phyloP scores from a whole-genome alignment of 2,797 vertebrate species.

The Rhinogobio ventralis region DNA sequence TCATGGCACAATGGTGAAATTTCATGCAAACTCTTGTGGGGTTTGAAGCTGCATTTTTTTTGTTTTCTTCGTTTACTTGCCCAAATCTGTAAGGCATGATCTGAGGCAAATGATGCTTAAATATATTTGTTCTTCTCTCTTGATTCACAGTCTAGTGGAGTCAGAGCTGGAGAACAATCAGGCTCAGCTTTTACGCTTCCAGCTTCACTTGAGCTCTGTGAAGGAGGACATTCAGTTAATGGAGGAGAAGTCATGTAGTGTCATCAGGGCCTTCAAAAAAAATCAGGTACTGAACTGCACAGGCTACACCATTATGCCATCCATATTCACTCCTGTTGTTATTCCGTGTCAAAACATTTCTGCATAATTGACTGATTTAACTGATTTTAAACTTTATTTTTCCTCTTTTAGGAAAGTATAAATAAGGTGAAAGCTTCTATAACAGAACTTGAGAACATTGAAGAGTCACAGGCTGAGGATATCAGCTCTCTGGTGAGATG shows the following conservation, averaged over 20 bases:
- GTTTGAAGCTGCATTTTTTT: neutral
- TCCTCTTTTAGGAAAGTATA: conserved; percentile 55
- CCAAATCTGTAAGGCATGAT: no score
- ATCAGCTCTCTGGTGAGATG: conserved; percentile 62
- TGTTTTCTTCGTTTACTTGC: neutral
- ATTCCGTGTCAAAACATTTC: neutral
- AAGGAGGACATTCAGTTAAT: conserved; percentile 66
- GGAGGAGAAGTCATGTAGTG: conserved; percentile 66
- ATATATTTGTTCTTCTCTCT: conserved; percentile 1
- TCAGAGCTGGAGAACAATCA: conserved; percentile 67
- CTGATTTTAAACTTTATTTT: neutral
- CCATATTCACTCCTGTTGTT: neutral
- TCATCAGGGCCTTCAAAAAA: conserved; percentile 62
- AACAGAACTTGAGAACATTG: conserved; percentile 63
- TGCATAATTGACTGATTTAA: neutral
- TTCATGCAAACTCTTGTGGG: no score
- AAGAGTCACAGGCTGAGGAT: conserved; percentile 62
- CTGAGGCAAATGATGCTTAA: neutral
- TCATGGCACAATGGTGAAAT: neutral
- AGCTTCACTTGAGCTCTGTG: conserved; percentile 68
- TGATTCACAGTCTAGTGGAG: conserved; percentile 58
- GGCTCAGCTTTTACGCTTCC: conserved; percentile 73
- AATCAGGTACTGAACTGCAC: conserved; percentile 57
- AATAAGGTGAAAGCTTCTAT: conserved; percentile 61
- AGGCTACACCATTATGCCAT: neutral